Evolutionary conservation across 2,797 vertebrate genomes (phyloP).

Genomic region (Pipistrellus kuhlii): DNA sequence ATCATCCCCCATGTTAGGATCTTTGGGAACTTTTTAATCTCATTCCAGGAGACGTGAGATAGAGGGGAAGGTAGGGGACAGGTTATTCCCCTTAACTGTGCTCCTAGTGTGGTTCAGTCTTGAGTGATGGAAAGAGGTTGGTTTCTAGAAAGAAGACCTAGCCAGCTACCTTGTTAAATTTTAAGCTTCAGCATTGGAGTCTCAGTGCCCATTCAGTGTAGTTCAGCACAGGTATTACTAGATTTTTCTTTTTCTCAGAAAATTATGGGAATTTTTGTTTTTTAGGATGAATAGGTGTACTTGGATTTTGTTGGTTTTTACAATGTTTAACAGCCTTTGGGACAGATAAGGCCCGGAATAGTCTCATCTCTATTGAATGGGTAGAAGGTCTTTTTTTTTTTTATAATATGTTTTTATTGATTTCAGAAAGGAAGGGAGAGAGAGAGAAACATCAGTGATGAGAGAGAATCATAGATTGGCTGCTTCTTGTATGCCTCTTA

Average conservation of each 20-base stretch:
- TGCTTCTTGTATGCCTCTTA: too few species aligned
- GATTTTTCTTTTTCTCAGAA: neutral
- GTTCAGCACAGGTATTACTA: neutral
- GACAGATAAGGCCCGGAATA: neutral
- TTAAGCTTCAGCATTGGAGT: neutral
- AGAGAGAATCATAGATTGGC: too few species aligned
- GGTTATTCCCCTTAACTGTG: neutral
- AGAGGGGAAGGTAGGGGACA: neutral
- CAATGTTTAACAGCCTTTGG: neutral
- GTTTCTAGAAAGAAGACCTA: neutral
- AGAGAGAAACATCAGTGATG: too few species aligned
- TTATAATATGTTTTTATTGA: neutral
- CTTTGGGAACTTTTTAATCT: neutral
- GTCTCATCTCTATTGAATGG: conserved; percentile 12
- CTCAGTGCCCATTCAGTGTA: neutral
- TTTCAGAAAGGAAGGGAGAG: too few species aligned
- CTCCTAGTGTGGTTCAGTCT: neutral
- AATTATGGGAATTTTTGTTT: neutral
- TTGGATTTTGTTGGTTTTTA: neutral
- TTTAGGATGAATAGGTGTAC: neutral
- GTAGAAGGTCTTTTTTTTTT: conserved; percentile 1
- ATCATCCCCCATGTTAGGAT: neutral
- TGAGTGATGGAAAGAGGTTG: neutral
- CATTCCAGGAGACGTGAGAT: neutral
- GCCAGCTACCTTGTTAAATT: neutral